Percentiles rank a stretch among this genome's conserved stretches.
Conservation (phyloP, 2,113 vertebrate species). For the Nothoprocta perdicaria region DNA sequence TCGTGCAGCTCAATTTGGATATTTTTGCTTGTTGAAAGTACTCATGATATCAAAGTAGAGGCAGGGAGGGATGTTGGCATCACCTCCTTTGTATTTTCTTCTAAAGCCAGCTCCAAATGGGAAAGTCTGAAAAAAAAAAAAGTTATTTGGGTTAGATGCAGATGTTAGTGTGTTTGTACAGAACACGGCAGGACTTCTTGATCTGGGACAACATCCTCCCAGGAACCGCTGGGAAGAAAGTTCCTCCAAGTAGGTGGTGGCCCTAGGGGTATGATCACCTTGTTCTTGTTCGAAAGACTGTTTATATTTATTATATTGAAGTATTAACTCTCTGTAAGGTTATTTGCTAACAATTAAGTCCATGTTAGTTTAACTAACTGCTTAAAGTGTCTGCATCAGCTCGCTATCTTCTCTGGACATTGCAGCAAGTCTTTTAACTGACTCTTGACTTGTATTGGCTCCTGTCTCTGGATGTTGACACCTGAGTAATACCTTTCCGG, state of each 20-base stretch:
- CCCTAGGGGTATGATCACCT: neutral
- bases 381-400: accelerated
- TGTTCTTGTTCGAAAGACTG: neutral
- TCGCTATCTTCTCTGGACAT: neutral
- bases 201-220: neutral
- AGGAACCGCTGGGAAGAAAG: accelerated
- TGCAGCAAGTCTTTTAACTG: neutral
- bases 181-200: neutral
- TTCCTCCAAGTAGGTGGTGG: neutral
- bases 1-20: neutral
- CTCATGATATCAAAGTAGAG: accelerated
- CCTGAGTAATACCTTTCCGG: neutral
- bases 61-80: accelerated
- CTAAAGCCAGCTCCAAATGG: neutral
- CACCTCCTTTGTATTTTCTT: neutral
- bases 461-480: neutral
- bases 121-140: neutral
- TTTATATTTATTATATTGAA: neutral
- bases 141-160: neutral
- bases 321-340: neutral
- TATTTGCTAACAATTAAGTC: neutral
- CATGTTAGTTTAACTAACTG: neutral
- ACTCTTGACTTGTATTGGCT: neutral
- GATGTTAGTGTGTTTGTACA: neutral
- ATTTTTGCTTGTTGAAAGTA: constrained; percentile 8